phyloP scores from a whole-genome alignment of 2,797 vertebrate species.

The Cottoperca gobio region DNA sequence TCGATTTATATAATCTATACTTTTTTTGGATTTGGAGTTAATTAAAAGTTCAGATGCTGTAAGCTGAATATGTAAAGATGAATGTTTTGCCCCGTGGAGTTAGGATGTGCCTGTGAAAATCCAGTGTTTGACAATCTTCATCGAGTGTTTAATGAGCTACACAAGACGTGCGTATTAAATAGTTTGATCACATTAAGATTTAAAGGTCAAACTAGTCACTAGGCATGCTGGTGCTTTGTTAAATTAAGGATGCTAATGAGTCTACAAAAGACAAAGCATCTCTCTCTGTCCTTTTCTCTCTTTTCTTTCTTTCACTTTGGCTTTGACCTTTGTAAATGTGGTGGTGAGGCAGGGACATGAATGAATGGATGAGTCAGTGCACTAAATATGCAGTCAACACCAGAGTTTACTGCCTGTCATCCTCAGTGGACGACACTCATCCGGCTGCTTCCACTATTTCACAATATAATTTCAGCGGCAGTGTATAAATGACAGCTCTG shows the following conservation, averaged over 20 bases:
- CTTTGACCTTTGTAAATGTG: conserved; percentile 45
- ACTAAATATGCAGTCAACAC: neutral
- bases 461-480: neutral
- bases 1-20: neutral
- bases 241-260: conserved; percentile 32
- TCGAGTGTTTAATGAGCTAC: conserved; percentile 5
- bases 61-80: neutral
- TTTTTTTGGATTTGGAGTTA: neutral
- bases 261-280: conserved; percentile 15
- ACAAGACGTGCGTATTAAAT: conserved; percentile 17
- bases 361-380: neutral
- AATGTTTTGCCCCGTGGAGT: neutral
- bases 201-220: conserved; percentile 48
- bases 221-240: conserved; percentile 22
- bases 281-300: conserved; percentile 7
- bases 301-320: conserved; percentile 13
- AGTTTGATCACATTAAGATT: conserved; percentile 24
- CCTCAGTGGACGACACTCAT: neutral
- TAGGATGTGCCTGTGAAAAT: conserved; percentile 1
- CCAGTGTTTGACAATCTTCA: neutral
- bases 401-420: neutral
- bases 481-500: conserved; percentile 10
- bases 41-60: neutral
- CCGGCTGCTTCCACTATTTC: neutral
- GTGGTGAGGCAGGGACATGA: neutral